A percentile compares a stretch with the other conserved stretches of the same genome.
These are phyloP conservation scores for Mohoua ochrocephala DNA, from an alignment of 2,113 vertebrate genomes.

Conservation along the genomic window DNA sequence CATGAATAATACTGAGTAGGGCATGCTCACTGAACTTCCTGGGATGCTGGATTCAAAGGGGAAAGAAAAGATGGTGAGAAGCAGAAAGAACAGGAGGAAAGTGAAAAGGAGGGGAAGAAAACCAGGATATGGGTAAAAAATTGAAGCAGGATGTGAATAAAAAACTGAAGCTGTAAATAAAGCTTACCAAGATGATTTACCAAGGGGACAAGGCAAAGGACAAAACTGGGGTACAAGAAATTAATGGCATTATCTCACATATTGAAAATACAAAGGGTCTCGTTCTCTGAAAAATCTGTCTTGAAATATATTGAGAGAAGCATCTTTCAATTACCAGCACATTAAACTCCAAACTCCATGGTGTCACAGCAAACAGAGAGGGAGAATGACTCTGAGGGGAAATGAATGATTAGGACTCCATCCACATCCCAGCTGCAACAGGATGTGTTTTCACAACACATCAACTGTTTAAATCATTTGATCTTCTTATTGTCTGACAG, in stretches of 20 bases:
- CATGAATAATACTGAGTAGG: constrained; percentile 28
- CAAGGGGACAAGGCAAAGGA: not conserved
- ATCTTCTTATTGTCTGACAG: constrained; percentile 13
- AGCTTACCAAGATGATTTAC: not conserved
- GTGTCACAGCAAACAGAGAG: not conserved
- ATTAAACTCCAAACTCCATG: not conserved
- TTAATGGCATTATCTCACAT: not conserved
- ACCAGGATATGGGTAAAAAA: not conserved
- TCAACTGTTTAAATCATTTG: constrained; percentile 23
- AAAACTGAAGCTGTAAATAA: not conserved
- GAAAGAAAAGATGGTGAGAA: not conserved
- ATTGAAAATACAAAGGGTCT: not conserved
- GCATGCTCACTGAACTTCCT: not conserved
- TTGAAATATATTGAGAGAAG: not conserved
- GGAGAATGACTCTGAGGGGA: not conserved
- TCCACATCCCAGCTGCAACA: not conserved
- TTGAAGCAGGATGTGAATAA: not conserved
- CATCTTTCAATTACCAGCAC: not conserved
- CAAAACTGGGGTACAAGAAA: not conserved
- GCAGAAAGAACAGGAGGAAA: not conserved
- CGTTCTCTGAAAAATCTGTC: not conserved
- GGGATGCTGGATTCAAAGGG: not conserved
- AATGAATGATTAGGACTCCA: not conserved
- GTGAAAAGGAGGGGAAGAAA: not conserved
- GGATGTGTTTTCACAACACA: constrained; percentile 30